Base-by-base conservation (phyloP, 2,113 vertebrate species). In the Dolichallabes microphthalmus region DNA sequence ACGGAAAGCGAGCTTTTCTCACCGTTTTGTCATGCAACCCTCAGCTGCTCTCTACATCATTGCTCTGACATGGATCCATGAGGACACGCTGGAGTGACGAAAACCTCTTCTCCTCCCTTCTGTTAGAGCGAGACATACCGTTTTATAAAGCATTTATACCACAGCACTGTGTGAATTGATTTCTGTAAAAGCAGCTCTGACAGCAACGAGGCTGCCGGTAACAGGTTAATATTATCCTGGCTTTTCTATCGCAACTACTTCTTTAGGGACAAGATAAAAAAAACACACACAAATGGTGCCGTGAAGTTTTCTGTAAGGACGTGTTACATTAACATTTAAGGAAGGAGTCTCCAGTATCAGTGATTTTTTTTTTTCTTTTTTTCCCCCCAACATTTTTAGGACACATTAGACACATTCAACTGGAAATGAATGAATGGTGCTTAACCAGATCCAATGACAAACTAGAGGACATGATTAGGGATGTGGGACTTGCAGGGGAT, bases 1-100 rank as follows among this genome's bases (percentile, higher is more conserved):
- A 76, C n/a, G 30, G 66, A 19, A 73, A 83, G 85, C 75, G 81
- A 86, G 85, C 87, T 27, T 77, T 88, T 74, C 75, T 88, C 76
- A 57, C 64, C 66, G 53, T 57, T 12, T 86, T 82, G 88, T 87
- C 76, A 83, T 45, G 45, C 39, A 74, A 84, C 86, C 82, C 53
- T 74, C 86, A 75, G 76, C 73, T 81, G 76, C 20, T 82, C 77
- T 88, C 22, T 10, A 58, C 30, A 82, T 39, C 57, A 71, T 82
- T 11, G 52, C 68, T 19, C 32, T 5, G 73, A 35, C 58, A 52
- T 76, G 60, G 78, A 77, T 45, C 39, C 39, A 45, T n/a, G 45
- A 84, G 76, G 57, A 82, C 71, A 74, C n/a, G 8, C 58, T 63
- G 76, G 27, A 52, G 45, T 22, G 27, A 8, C 4, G 4, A 4